phyloP scores from a whole-genome alignment of 2,888 invertebrate genomes.

The Cephus nigrinus region DNA sequence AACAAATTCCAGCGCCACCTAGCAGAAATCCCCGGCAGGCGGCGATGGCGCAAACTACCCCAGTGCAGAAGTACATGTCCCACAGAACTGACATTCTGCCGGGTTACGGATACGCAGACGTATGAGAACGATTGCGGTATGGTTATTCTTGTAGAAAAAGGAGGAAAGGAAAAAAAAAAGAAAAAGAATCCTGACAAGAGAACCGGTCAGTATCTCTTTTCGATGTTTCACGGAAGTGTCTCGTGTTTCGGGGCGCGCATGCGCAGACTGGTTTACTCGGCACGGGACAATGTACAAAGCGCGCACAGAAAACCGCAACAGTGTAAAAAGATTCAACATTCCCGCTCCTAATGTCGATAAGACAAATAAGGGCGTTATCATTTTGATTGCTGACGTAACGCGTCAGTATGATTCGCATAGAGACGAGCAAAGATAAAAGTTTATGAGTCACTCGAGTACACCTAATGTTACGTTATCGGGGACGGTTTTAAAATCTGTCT shows the following conservation, averaged over 20 bases:
- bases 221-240: background rate
- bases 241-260: background rate
- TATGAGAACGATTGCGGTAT: slow-evolving; percentile 23
- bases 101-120: slow-evolving; percentile 42
- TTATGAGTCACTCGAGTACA: background rate
- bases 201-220: background rate
- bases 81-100: slow-evolving; percentile 50
- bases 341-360: background rate
- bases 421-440: background rate
- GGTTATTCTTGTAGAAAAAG: background rate
- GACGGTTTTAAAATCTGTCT: background rate
- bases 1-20: slow-evolving; percentile 65
- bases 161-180: background rate
- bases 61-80: slow-evolving; percentile 51
- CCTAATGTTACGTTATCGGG: background rate
- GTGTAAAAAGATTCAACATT: background rate
- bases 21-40: slow-evolving; percentile 43
- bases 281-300: background rate
- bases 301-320: background rate
- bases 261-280: background rate
- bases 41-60: slow-evolving; percentile 54
- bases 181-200: background rate
- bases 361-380: background rate
- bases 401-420: background rate
- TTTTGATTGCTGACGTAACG: background rate